A percentile compares a stretch with the other conserved stretches of the same genome.
Evolutionary conservation across 2,113 vertebrate genomes (phyloP).

Genomic region (Lophura nycthemera): DNA sequence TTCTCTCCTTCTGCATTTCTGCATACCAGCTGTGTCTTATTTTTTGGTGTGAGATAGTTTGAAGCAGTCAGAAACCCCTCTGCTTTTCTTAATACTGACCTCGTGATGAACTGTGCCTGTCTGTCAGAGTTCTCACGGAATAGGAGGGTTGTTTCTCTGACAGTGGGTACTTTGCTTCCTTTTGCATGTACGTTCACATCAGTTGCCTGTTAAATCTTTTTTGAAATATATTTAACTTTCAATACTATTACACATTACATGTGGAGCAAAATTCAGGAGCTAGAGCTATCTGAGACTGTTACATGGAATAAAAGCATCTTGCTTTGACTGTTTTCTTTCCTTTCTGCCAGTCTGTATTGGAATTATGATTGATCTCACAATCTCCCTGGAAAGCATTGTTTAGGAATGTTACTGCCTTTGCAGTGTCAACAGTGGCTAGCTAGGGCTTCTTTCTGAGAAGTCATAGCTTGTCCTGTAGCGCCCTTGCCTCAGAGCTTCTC

Average conservation of each 20-base stretch:
- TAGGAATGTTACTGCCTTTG: not conserved
- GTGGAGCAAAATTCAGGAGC: not conserved
- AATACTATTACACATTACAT: not conserved
- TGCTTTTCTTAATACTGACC: not conserved
- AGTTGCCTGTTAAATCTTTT: not conserved
- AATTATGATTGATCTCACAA: not conserved
- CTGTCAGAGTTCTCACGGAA: not conserved
- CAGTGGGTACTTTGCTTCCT: not conserved
- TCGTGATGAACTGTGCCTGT: not conserved
- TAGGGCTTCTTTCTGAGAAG: not conserved
- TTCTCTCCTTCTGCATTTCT: not conserved
- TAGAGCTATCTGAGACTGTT: not conserved
- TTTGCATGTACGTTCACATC: not conserved
- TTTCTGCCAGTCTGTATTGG: not conserved
- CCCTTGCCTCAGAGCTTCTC: not conserved
- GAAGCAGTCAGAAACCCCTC: not conserved
- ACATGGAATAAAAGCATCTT: accelerated
- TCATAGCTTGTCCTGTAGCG: not conserved
- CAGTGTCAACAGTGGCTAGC: not conserved
- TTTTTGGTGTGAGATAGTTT: not conserved
- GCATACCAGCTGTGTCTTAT: not conserved
- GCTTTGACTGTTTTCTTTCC: not conserved
- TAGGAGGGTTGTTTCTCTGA: not conserved
- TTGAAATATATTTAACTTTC: not conserved
- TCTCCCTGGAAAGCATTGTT: not conserved